Evolutionary conservation across 1,140 invertebrate species (phyloP).

Genomic region (Eumeta japonica): DNA sequence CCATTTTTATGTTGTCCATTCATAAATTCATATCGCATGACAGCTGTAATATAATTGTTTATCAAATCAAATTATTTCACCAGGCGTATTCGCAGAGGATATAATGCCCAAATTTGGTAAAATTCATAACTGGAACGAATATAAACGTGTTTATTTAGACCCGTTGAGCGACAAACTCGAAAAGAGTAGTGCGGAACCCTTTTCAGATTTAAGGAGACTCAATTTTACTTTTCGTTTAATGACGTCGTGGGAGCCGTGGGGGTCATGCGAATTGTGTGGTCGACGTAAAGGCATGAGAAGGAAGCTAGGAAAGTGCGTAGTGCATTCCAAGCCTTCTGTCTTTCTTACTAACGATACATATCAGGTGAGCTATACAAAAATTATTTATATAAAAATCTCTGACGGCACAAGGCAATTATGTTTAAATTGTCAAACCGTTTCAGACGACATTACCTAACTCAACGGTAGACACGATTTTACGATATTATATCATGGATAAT

Average conservation of each 20-base stretch:
- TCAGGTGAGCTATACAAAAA: too few species aligned
- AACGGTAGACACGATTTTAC: too few species aligned
- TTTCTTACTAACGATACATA: too few species aligned
- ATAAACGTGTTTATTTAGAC: constrained; percentile 1
- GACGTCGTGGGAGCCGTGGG: constrained; percentile 32
- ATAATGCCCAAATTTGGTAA: constrained; percentile 2
- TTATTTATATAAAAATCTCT: constrained; percentile 1
- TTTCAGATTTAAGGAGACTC: constrained; percentile 20
- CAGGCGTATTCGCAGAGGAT: too few species aligned
- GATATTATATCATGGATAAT: constrained; percentile 19
- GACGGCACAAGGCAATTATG: not conserved
- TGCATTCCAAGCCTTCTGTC: constrained; percentile 17
- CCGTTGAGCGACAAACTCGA: constrained; percentile 15
- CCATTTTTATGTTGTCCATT: too few species aligned
- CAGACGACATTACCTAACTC: too few species aligned
- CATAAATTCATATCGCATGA: too few species aligned
- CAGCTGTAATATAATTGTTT: too few species aligned
- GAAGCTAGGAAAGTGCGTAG: constrained; percentile 27
- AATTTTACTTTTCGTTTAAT: constrained; percentile 27
- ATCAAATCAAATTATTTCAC: too few species aligned
- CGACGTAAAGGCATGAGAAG: constrained; percentile 23
- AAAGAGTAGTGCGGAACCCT: constrained; percentile 19
- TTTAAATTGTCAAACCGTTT: constrained; percentile 11
- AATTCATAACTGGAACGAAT: constrained; percentile 3
- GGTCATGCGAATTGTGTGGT: constrained; percentile 31